These are phyloP conservation scores for Strigamia crassipes DNA, from an alignment of 2,888 invertebrate genomes.

Conservation along the genomic window DNA sequence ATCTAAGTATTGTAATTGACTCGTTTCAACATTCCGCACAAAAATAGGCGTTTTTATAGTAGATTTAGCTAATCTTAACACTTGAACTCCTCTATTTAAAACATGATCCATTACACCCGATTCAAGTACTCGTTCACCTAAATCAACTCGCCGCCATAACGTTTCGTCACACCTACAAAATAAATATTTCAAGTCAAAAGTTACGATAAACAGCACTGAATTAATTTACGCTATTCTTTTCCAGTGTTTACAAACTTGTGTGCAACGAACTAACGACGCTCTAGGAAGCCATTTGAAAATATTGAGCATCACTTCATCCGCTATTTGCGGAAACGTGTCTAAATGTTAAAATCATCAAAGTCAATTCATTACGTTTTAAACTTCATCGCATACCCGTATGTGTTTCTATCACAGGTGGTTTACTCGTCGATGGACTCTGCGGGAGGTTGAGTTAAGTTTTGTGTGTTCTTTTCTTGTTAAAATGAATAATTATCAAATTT, in stretches of 20 bases:
- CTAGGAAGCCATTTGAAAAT: constrained; percentile 85
- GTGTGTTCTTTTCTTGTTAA: too few relatives aligned
- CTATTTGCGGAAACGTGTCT: constrained; percentile 74
- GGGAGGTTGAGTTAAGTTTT: too few relatives aligned
- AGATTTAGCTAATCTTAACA: constrained; percentile 77
- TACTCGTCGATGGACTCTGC: too few relatives aligned
- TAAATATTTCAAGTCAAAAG: constrained; percentile 28
- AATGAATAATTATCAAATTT: background rate
- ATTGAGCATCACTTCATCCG: constrained; percentile 81
- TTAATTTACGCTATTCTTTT: constrained; percentile 68
- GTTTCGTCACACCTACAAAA: constrained; percentile 70
- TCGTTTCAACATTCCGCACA: constrained; percentile 52
- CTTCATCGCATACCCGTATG: background rate
- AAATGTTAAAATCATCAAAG: constrained; percentile 56
- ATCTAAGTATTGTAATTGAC: constrained; percentile 77
- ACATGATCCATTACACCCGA: constrained; percentile 74
- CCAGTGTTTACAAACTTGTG: constrained; percentile 77
- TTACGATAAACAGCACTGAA: background rate
- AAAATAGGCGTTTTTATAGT: constrained; percentile 64
- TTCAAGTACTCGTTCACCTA: constrained; percentile 69
- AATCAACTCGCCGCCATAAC: constrained; percentile 82
- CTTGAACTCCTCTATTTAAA: constrained; percentile 75
- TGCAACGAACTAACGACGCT: constrained; percentile 70
- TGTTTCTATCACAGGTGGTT: background rate
- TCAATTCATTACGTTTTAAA: constrained; percentile 52